Percentiles rank a stretch among this genome's conserved stretches.
Conservation (phyloP, 2,113 vertebrate genomes). For the Bubo scandiacus region DNA sequence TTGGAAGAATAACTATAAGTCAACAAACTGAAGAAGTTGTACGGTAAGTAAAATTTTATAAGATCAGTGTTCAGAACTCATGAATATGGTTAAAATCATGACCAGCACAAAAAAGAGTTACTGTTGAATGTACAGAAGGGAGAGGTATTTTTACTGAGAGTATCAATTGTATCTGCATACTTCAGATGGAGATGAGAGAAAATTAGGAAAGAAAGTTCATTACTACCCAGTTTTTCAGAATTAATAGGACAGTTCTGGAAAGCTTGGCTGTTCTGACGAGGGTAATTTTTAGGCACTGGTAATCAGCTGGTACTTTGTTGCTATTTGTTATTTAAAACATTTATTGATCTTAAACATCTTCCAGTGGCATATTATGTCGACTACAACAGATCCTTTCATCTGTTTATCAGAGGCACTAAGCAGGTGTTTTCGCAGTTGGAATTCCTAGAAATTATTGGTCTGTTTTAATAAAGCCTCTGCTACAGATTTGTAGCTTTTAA, state of each 20-base stretch:
- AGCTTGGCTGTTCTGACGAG: rapidly evolving
- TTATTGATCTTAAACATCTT: not conserved
- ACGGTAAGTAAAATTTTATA: constrained; percentile 76
- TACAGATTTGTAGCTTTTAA: not conserved
- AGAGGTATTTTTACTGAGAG: not conserved
- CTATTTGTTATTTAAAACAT: not conserved
- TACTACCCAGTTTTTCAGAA: not conserved
- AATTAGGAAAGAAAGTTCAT: not conserved
- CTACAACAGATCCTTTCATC: not conserved
- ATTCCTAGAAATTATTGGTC: not conserved
- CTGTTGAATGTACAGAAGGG: not conserved
- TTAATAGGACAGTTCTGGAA: not conserved
- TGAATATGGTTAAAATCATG: not conserved
- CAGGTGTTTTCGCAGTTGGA: not conserved
- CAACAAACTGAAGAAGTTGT: constrained; percentile 92
- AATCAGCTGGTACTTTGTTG: not conserved
- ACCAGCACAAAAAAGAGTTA: not conserved
- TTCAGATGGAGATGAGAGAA: not conserved
- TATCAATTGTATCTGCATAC: not conserved
- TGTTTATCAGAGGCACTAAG: not conserved
- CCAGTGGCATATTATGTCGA: rapidly evolving
- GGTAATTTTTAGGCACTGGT: not conserved
- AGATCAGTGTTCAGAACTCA: not conserved
- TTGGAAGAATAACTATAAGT: constrained; percentile 90
- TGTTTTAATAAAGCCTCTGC: not conserved